These are phyloP conservation scores for Drosophila tanythrix DNA, from an alignment of 2,888 invertebrate species.

Conservation along the genomic window DNA sequence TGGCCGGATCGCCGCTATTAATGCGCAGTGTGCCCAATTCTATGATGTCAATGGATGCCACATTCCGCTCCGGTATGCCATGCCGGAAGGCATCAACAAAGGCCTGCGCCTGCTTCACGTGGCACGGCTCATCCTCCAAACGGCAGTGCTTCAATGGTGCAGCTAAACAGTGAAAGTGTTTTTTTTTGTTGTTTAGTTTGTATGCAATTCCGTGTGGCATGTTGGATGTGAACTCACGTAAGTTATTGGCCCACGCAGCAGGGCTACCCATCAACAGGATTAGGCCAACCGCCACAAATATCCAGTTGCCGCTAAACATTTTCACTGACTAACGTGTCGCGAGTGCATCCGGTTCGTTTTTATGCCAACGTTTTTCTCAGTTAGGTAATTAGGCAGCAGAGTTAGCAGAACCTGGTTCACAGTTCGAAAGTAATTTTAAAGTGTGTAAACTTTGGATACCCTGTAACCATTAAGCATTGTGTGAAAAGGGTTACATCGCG, in stretches of 20 bases:
- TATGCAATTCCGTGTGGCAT: neutral
- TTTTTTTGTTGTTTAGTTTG: neutral
- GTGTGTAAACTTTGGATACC: constrained; percentile 2
- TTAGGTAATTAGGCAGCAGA: neutral
- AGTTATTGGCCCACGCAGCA: neutral
- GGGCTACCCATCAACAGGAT: neutral
- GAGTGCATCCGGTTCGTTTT: constrained; percentile 32
- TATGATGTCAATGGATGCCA: constrained; percentile 57
- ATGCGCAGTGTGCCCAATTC: constrained; percentile 54
- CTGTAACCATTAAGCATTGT: neutral
- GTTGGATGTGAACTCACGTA: constrained; percentile 19
- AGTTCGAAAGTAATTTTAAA: constrained; percentile 1
- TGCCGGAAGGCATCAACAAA: constrained; percentile 37
- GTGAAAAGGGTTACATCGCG: neutral
- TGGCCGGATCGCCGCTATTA: constrained; percentile 45
- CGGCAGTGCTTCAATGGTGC: constrained; percentile 60
- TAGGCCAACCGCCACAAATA: neutral
- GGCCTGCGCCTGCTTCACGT: constrained; percentile 46
- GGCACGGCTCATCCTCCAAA: constrained; percentile 60
- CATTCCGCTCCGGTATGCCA: constrained; percentile 52
- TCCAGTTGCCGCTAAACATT: constrained; percentile 20
- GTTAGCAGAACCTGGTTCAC: constrained; percentile 3
- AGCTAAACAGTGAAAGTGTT: constrained; percentile 40
- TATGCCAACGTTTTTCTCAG: constrained; percentile 19
- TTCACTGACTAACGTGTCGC: constrained; percentile 27